Evolutionary conservation across 2,797 vertebrate genomes (phyloP), one percentile per base, ranked within the genome.

Genomic region (Gymnodraco acuticeps): DNA sequence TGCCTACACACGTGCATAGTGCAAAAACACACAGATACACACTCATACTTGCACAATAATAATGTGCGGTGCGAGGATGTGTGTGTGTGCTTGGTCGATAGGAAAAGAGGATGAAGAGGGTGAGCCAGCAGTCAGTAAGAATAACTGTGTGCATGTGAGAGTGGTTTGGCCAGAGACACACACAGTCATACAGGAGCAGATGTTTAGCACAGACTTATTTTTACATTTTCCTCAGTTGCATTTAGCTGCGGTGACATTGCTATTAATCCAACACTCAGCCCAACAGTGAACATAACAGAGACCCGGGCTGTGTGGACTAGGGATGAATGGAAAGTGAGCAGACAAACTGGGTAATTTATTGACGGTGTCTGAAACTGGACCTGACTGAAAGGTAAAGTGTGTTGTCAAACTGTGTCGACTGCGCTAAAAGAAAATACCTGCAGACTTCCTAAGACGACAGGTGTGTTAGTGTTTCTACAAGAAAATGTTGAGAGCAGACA

Each of bases 1-100:
- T 70, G 80, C 77, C 76, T 70, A 47, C 81, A 88, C 84, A 87
- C 74, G 71, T 42, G 60, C 73, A 82, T 3, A 10, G 23, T 16
- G 47, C 51, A 69, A 43, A 63, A 51, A 67, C 65, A 72, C 46
- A 65, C 65, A 73, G 9, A 75, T 8, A 78, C 51, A 64, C 67
- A 47, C 45, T 56, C 47, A 15, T 12, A 64, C 50, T 64, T 48
- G 47, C 23, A 55, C 46, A 70, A 48, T 58, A 46, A 52, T 60
- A 53, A 4, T 3, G 33, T 16, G 43, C 46, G 14, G 6, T 14
- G 23, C 42, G 65, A 62, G 46, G 8, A 54, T 61, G 14, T 64
- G n/a, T 64, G 52, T 27, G 23, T 27, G 23, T 27, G 41, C 16
- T 55, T 55, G 27, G 38, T 41, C 43, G 19, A 73, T 42, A 16